Percentiles rank a stretch among this genome's conserved stretches.
Evolutionary conservation across 2,113 vertebrate genomes (phyloP).

Genomic region (Coregonus clupeaformis): DNA sequence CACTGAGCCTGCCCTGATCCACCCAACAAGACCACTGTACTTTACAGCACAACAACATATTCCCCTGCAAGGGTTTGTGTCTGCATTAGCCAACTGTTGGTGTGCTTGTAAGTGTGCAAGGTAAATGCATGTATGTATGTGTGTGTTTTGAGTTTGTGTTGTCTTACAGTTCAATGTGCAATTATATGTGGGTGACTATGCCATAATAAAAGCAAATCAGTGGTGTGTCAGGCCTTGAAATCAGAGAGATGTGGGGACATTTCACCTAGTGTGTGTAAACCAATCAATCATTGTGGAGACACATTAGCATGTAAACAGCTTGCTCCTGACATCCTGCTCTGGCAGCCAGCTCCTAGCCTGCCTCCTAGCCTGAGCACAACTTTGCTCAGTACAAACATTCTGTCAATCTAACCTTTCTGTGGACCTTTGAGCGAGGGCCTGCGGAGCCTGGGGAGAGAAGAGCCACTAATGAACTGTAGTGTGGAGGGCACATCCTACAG

Average conservation of each 20-base stretch:
- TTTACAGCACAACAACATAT: slow-evolving; percentile 21
- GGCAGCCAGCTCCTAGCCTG: not conserved
- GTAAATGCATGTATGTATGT: not conserved
- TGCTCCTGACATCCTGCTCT: slow-evolving; percentile 3
- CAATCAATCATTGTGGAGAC: not conserved
- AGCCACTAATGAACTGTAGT: slow-evolving; percentile 34
- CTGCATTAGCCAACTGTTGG: not conserved
- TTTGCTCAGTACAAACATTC: slow-evolving; percentile 30
- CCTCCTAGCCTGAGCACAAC: slow-evolving; percentile 21
- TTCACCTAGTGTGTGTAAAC: slow-evolving; percentile 15
- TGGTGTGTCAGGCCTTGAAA: slow-evolving; percentile 13
- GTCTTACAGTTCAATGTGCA: not conserved
- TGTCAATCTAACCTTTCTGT: not conserved
- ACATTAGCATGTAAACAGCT: slow-evolving; percentile 39
- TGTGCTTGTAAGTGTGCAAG: not conserved
- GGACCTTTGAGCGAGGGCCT: slow-evolving; percentile 1
- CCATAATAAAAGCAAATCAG: slow-evolving; percentile 35
- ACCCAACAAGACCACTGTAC: slow-evolving; percentile 45
- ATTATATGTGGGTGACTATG: slow-evolving; percentile 15
- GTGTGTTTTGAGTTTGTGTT: not conserved
- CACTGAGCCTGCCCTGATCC: slow-evolving; percentile 28
- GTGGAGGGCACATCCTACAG: slow-evolving; percentile 16
- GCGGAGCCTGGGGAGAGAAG: slow-evolving; percentile 28
- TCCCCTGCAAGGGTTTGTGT: not conserved
- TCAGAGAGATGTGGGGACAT: slow-evolving; percentile 28